These are phyloP conservation scores for Cyphomyrus discorhynchus DNA, from an alignment of 2,113 vertebrate species.

Conservation along the genomic window DNA sequence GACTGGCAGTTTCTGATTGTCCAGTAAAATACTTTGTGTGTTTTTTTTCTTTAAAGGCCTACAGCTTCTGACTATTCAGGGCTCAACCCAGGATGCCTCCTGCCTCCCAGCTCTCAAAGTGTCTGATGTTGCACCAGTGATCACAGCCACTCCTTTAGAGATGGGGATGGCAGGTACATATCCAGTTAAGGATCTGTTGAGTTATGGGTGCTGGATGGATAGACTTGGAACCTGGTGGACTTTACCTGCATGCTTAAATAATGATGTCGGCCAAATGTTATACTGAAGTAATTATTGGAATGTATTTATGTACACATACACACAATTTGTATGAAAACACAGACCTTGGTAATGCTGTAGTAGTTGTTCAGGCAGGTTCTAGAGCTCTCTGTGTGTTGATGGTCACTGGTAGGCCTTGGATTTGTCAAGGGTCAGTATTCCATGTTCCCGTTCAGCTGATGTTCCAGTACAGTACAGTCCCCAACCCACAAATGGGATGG, in stretches of 20 bases:
- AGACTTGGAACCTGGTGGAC: neutral
- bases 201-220: neutral
- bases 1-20: neutral
- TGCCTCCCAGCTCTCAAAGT: slow-evolving; percentile 83
- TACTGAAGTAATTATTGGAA: neutral
- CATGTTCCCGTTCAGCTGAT: slow-evolving; percentile 45
- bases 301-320: neutral
- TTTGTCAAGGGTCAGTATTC: neutral
- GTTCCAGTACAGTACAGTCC: slow-evolving; percentile 79
- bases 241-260: neutral
- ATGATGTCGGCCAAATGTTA: neutral
- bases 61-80: slow-evolving; percentile 73
- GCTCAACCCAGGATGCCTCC: slow-evolving; percentile 69
- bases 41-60: slow-evolving; percentile 61
- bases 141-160: slow-evolving; percentile 64
- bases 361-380: neutral
- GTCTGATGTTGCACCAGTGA: slow-evolving; percentile 72
- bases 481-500: slow-evolving; percentile 89
- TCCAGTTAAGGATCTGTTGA: neutral
- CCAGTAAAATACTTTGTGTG: neutral
- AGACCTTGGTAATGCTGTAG: neutral
- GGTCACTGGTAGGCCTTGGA: neutral
- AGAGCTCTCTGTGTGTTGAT: neutral
- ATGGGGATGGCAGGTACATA: slow-evolving; percentile 64
- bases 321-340: neutral